Evolutionary conservation across 2,113 vertebrate genomes (phyloP).

Genomic region (Tiliqua scincoides): DNA sequence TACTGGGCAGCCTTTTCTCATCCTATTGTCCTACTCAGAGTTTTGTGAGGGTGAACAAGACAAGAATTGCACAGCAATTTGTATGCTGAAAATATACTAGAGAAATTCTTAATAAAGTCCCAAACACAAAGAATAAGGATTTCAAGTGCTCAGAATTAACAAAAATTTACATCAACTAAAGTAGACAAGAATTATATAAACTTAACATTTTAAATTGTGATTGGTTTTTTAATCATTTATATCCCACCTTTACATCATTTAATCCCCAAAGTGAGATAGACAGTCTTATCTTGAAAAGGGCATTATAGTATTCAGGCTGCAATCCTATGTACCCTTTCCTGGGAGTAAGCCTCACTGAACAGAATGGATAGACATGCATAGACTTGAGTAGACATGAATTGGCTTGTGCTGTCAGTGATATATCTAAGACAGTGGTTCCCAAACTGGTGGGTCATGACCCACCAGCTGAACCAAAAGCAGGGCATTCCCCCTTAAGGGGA

Average conservation of each 20-base stretch:
- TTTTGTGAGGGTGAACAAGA: not conserved
- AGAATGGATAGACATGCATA: too few species aligned
- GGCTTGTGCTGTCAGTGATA: too few species aligned
- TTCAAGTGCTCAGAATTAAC: not conserved
- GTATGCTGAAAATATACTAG: not conserved
- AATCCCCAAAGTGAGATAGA: too few species aligned
- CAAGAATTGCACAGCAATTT: not conserved
- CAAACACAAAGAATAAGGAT: not conserved
- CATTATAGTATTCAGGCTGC: not conserved
- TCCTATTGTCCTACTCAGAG: not conserved
- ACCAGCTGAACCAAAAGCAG: too few species aligned
- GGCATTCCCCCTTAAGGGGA: too few species aligned
- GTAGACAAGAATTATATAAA: too few species aligned
- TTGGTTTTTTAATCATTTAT: not conserved
- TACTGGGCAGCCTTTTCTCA: not conserved
- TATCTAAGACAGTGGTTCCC: too few species aligned
- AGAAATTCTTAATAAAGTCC: not conserved
- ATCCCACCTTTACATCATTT: too few species aligned
- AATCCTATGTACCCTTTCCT: not conserved
- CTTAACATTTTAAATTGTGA: too few species aligned
- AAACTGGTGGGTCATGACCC: too few species aligned
- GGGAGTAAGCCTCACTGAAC: too few species aligned
- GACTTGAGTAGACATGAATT: too few species aligned
- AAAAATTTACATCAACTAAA: not conserved
- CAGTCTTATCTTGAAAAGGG: not conserved